A percentile compares a stretch with the other conserved stretches of the same genome.
phyloP scores from a whole-genome alignment of 2,797 vertebrate species.

The Cryptoblepharus egeriae region DNA sequence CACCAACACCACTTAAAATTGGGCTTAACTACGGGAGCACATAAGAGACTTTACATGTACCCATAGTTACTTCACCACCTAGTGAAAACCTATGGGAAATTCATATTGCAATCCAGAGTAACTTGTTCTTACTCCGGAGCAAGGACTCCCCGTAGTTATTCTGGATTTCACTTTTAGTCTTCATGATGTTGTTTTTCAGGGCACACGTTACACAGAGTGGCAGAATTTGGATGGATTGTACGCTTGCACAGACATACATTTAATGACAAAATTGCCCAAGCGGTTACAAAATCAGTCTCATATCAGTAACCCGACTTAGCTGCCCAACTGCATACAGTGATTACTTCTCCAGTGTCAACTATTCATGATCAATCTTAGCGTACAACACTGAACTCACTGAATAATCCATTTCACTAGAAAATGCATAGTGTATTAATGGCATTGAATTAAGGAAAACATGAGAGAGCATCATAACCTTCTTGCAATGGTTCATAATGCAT shows the following conservation, averaged over 20 bases:
- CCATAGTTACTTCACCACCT: no score
- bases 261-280: slow-evolving; percentile 5
- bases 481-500: slow-evolving; percentile 7
- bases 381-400: slow-evolving; percentile 8
- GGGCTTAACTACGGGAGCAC: no score
- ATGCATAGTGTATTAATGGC: slow-evolving; percentile 2
- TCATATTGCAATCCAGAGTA: no score
- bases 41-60: no score
- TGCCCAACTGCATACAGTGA: not conserved
- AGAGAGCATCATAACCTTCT: slow-evolving; percentile 21
- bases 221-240: slow-evolving; percentile 3
- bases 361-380: slow-evolving; percentile 18
- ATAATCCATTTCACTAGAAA: slow-evolving; percentile 26
- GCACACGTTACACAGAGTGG: no score
- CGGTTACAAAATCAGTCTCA: slow-evolving; percentile 12
- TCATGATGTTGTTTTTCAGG: not conserved
- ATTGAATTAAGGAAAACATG: not conserved
- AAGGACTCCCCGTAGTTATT: no score
- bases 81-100: no score
- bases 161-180: no score
- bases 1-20: no score
- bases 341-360: slow-evolving; percentile 1
- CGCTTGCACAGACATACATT: not conserved
- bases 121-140: no score
- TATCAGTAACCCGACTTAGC: not conserved